These are phyloP conservation scores for Laticauda laticaudata DNA, from an alignment of 2,113 vertebrate genomes.

Conservation along the genomic window DNA sequence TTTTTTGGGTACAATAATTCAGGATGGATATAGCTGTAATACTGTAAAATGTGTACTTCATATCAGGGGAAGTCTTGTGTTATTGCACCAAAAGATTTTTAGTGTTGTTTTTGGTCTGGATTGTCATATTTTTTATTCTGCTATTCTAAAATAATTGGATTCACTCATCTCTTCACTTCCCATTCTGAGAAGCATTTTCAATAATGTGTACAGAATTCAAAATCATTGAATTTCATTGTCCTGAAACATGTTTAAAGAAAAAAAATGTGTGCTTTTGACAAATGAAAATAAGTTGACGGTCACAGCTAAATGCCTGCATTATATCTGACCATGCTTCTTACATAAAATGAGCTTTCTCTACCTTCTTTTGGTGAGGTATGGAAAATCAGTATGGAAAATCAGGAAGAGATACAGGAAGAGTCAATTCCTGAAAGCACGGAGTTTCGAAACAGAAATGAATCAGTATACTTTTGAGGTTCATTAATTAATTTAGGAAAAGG, in stretches of 20 bases:
- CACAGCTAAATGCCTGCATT: neutral
- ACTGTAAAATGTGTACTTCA: neutral
- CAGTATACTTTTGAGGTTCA: neutral
- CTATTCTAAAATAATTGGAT: neutral
- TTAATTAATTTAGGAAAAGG: neutral
- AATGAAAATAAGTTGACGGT: neutral
- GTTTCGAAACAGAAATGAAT: neutral
- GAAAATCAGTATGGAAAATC: neutral
- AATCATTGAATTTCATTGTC: neutral
- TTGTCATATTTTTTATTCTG: neutral
- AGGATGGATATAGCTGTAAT: neutral
- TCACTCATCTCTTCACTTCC: neutral
- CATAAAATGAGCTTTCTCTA: neutral
- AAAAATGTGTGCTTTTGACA: neutral
- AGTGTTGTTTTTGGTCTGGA: neutral
- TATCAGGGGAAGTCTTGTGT: neutral
- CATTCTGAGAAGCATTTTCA: neutral
- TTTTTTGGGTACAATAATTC: neutral
- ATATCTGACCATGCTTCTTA: neutral
- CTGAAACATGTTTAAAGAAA: too few relatives aligned
- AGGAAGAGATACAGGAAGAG: neutral
- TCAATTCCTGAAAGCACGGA: neutral
- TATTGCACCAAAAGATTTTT: neutral
- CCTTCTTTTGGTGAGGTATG: too few relatives aligned
- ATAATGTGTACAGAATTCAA: neutral